Base-by-base conservation (phyloP, 2,113 vertebrate species). In the Erythrocercus mccallii region DNA sequence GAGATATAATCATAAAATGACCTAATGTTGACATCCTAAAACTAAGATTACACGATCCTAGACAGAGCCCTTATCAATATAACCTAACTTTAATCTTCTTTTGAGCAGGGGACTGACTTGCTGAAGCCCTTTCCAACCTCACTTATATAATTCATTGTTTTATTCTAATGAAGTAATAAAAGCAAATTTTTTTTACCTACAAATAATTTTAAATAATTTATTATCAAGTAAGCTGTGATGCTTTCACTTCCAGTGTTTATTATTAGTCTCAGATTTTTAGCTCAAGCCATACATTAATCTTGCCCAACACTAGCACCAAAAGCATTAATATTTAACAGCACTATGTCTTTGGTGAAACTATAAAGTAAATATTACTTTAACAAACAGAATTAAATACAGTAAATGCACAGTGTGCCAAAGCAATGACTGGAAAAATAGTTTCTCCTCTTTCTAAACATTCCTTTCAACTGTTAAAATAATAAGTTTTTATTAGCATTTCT, bases 361-460 rank as follows among this genome's bases (percentile, higher is more conserved):
- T 54, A 71, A 82, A 92, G 33, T 68, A 94, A 94, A 80, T 60
- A 88, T 80, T 82, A 72, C 31, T 86, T 80, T 72, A 86, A 86
- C 31, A 86, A 92, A 79, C 28, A 72, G 23, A 80, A 90, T 79
- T 86, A 58, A 76, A 76, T 37, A 45, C 12, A 84, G 12, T 51
- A 68, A 68, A 64, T 50, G 7, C 23, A 51, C 11, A 54, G 15
- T 79, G 38, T 54, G 7, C 20, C 35, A 66, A 88, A 79, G 24
- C 5, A 69, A 62, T 60, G 30, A 64, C 22, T 58, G 38, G 15
- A 33, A 88, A 84, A 88, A 81, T n/a, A 77, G 11, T 33, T 82
- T 71, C 8, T 66, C 9, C 3, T 88, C 44, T 62, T 74, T 76
- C 25, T 50, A 71, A 94, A 86, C 3, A 45, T 54, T 30, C 4